Percentiles rank a stretch among this genome's conserved stretches.
Evolutionary conservation across 2,888 invertebrate species (phyloP).

Genomic region (Drosophila austrosaltans): DNA sequence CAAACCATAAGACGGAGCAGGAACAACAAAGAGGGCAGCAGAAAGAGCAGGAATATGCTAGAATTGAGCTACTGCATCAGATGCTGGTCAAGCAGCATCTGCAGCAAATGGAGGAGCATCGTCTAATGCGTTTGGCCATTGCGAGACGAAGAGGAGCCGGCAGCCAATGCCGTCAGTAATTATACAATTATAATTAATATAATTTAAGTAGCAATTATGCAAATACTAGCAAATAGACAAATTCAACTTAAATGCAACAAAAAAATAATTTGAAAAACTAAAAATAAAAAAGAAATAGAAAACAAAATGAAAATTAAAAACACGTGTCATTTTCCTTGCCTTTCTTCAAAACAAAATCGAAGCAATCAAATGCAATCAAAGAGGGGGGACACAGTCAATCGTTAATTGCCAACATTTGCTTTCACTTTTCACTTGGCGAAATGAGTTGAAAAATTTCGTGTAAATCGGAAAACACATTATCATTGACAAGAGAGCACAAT

Average conservation of each 20-base stretch:
- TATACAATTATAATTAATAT: slow-evolving; percentile 43
- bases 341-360: neutral
- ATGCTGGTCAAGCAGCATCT: slow-evolving; percentile 59
- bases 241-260: slow-evolving; percentile 14
- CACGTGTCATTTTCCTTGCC: slow-evolving; percentile 37
- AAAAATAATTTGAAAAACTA: neutral
- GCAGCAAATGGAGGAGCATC: slow-evolving; percentile 55
- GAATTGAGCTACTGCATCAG: slow-evolving; percentile 59
- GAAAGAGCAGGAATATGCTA: slow-evolving; percentile 37
- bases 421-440: slow-evolving; percentile 24
- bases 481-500: too few species aligned
- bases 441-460: neutral
- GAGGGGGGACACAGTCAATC: neutral
- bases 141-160: slow-evolving; percentile 12
- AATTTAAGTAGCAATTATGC: slow-evolving; percentile 56
- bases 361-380: neutral
- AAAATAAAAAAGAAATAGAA: slow-evolving; percentile 16
- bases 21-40: slow-evolving; percentile 8
- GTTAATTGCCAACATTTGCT: slow-evolving; percentile 30
- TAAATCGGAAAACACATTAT: too few species aligned
- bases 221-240: slow-evolving; percentile 28
- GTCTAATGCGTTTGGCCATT: slow-evolving; percentile 48
- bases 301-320: slow-evolving; percentile 35
- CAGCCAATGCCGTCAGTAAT: slow-evolving; percentile 23
- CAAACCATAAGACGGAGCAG: slow-evolving; percentile 9